These are phyloP conservation scores for Sinohyriopsis cumingii DNA, from an alignment of 2,888 invertebrate genomes.

Conservation along the genomic window DNA sequence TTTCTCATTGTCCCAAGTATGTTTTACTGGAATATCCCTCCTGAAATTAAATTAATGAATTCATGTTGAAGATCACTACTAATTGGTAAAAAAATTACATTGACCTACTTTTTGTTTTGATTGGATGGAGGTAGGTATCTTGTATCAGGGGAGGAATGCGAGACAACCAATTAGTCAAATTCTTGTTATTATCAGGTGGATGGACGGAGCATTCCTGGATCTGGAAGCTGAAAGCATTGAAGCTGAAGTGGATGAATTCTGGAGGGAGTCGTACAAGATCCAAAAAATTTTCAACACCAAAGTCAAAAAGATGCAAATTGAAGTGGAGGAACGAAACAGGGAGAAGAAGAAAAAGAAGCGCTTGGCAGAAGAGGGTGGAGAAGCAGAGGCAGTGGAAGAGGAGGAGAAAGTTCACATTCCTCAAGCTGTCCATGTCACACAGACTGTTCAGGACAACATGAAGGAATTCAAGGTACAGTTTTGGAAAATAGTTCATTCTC, in stretches of 20 bases:
- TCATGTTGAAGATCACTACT: too few relatives aligned
- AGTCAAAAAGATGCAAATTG: constrained; percentile 69
- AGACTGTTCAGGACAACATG: constrained; percentile 71
- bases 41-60: too few relatives aligned
- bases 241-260: constrained; percentile 82
- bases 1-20: too few relatives aligned
- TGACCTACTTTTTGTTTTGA: too few relatives aligned
- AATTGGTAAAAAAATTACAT: too few relatives aligned
- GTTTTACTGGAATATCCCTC: too few relatives aligned
- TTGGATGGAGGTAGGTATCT: too few relatives aligned
- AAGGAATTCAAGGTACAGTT: constrained; percentile 76
- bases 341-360: constrained; percentile 74
- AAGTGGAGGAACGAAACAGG: constrained; percentile 66
- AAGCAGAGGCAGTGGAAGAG: constrained; percentile 73
- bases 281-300: constrained; percentile 78
- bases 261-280: constrained; percentile 83
- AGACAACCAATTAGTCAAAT: too few relatives aligned
- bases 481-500: neutral
- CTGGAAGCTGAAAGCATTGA: constrained; percentile 86
- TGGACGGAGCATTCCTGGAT: constrained; percentile 93
- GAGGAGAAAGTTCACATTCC: constrained; percentile 72
- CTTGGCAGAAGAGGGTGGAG: constrained; percentile 73
- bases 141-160: too few relatives aligned
- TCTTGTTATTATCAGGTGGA: constrained; percentile 77
- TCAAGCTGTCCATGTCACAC: constrained; percentile 75